phyloP scores from a whole-genome alignment of 2,888 invertebrate species.

The Aleiodes alternator region DNA sequence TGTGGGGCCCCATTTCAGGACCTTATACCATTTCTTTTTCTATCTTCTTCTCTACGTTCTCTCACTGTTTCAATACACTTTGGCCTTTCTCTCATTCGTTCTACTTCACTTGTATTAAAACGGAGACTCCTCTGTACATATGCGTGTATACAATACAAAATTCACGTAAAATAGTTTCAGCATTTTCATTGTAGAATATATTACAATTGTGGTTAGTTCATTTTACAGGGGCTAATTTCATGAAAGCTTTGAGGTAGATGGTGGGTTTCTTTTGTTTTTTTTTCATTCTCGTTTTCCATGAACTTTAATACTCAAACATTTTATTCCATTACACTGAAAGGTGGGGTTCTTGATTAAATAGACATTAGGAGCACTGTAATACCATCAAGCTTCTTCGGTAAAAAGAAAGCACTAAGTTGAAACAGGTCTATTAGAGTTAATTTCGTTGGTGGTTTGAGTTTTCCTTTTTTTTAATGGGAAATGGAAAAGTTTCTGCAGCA shows the following conservation, averaged over 20 bases:
- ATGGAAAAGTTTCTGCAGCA: too few species aligned
- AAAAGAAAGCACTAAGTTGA: neutral
- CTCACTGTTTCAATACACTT: conserved; percentile 16
- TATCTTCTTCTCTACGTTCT: neutral
- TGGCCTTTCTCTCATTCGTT: conserved; percentile 8
- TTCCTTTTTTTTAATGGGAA: neutral
- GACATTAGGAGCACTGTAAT: conserved; percentile 28
- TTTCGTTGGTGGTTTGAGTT: conserved; percentile 1
- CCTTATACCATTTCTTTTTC: conserved; percentile 20
- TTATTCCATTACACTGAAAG: conserved; percentile 20
- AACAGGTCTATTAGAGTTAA: neutral
- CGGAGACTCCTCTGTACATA: neutral
- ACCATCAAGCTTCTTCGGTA: conserved; percentile 4
- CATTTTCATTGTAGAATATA: too few species aligned
- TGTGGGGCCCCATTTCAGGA: conserved; percentile 40
- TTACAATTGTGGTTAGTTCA: too few species aligned
- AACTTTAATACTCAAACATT: conserved; percentile 15
- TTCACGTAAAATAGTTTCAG: neutral
- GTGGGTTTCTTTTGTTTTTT: neutral
- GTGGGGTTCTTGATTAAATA: conserved; percentile 25
- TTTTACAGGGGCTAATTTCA: too few species aligned
- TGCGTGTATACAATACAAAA: neutral
- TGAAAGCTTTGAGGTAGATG: neutral
- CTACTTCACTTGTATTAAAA: conserved; percentile 12
- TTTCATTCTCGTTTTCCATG: neutral